Conservation (phyloP, 2,797 vertebrate genomes). For the Sphenodon punctatus region DNA sequence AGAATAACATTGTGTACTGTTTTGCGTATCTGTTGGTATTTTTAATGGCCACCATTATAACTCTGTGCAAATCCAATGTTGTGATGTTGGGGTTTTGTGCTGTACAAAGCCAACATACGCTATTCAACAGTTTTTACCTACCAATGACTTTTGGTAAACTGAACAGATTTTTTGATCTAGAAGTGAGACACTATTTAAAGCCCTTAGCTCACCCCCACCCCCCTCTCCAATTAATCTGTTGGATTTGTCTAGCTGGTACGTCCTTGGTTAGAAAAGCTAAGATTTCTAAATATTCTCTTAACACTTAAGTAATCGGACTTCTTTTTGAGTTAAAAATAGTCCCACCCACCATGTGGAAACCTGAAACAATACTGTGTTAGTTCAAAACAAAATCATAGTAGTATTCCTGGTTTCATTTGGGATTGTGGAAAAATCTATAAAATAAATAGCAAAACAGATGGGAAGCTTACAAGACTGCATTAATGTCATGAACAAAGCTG, state of each 20-base stretch:
- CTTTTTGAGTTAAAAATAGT: neutral
- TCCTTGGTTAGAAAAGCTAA: neutral
- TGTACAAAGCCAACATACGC: no score
- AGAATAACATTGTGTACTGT: no score
- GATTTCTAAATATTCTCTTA: neutral
- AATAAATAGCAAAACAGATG: slow-evolving; percentile 54
- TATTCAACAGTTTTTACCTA: no score
- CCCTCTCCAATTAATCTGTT: slow-evolving; percentile 18
- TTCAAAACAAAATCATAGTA: slow-evolving; percentile 40
- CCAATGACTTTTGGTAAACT: no score
- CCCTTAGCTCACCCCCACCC: neutral
- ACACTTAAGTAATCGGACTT: neutral
- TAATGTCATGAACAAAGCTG: slow-evolving; percentile 47
- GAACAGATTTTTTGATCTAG: slow-evolving; percentile 2
- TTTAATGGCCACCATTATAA: no score
- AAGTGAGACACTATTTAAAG: slow-evolving; percentile 7
- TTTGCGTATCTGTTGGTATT: no score
- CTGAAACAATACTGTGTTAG: slow-evolving; percentile 39
- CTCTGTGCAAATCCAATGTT: no score
- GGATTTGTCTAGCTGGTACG: neutral
- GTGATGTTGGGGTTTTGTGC: no score
- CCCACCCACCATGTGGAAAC: slow-evolving; percentile 1
- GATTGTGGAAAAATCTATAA: no score
- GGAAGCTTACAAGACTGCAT: slow-evolving; percentile 51
- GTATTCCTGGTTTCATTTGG: no score